Base-by-base conservation (phyloP, 2,113 vertebrate species). In the Lophotis ruficrista region DNA sequence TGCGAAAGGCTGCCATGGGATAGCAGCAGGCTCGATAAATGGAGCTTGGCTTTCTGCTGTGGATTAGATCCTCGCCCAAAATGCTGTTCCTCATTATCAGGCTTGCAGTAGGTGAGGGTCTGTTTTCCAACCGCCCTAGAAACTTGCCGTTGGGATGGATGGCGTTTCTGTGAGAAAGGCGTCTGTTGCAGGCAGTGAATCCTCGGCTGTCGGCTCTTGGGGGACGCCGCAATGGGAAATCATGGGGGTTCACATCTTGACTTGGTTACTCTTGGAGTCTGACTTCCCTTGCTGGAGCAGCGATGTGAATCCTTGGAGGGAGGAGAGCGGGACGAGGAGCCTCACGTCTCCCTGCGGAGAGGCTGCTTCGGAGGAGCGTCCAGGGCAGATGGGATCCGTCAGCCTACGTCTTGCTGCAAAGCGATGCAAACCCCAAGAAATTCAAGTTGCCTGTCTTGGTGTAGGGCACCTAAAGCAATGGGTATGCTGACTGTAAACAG, bases 161-260 rank as follows among this genome's bases (percentile, higher is more conserved):
- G 50, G 37, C 1, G 2, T 58, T 73, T 83, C 89, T 5, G 1
- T 72, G 64, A 87, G 53, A 28, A 81, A 66, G 15, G 37, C 3
- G 0, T 45, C 56, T 50, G 18, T 76, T 1, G 1, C 33, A 43
- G 18, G 48, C 43, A 33, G n/a, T 0, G 4, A 53, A 68, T 77
- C 65, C 54, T 88, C 50, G 24, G 64, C 60, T 1, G 0, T 20
- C 48, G 30, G 73, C 28, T 87, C 54, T 11, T 25, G 43, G 38
- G 41, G 47, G 28, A 61, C n/a, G 12, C 9, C 0, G 3, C 1
- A 1, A 31, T 6, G 30, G 31, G 41, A 68, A 61, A 17, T 78
- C 31, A 37, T 2, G 3, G 37, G 37, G 43, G 3, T 50, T 83
- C 37, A 50, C 16, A 7, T 30, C 80, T 62, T n/a, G 38, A 50